Base-by-base conservation (phyloP, 2,797 vertebrate genomes). In the Neomorphus geoffroyi region DNA sequence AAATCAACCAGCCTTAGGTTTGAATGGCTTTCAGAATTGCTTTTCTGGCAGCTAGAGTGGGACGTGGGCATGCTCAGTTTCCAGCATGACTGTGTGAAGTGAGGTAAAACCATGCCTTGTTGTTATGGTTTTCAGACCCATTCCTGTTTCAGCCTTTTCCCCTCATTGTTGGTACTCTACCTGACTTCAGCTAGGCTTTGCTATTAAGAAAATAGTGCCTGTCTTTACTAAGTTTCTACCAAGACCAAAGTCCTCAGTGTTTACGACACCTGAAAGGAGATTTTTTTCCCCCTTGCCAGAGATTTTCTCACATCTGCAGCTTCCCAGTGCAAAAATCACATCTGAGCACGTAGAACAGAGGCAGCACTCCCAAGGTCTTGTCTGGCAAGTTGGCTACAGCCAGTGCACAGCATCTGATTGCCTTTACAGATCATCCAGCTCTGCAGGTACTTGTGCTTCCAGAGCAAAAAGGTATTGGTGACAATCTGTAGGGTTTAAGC, bases 71-170 rank as follows among this genome's bases (percentile, higher is more conserved):
- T 32, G 21, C 26, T 45, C 6, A 32, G 10, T 50, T 88, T 72
- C 72, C 67, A 51, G n/a, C 18, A 15, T 5, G 62, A n/a, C 50
- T 37, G 24, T 65, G 41, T 32, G 65, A 46, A 61, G 8, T 54
- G 70, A 84, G 54, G 23, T 79, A 43, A 81, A 93, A 32, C 4
- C 32, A 23, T 21, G 4, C 5, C 33, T 78, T 65, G 33, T 93
- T 0, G 0, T 21, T 1, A 2, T 48, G 46, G 26, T 67, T 82
- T 86, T 58, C 66, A 69, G 33, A 18, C 37, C 19, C 0, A 0
- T 46, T 8, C 27, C 54, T 19, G 69, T 10, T 51, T 65, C 28
- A 48, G 37, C 13, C 3, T 39, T 50, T 73, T 60, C 46, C 3
- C 5, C 10, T 62, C 8, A 0, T 32, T 45, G 12, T 13, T 82